Evolutionary conservation across 2,888 invertebrate genomes (phyloP).

Genomic region (Tenthredo mesomela): DNA sequence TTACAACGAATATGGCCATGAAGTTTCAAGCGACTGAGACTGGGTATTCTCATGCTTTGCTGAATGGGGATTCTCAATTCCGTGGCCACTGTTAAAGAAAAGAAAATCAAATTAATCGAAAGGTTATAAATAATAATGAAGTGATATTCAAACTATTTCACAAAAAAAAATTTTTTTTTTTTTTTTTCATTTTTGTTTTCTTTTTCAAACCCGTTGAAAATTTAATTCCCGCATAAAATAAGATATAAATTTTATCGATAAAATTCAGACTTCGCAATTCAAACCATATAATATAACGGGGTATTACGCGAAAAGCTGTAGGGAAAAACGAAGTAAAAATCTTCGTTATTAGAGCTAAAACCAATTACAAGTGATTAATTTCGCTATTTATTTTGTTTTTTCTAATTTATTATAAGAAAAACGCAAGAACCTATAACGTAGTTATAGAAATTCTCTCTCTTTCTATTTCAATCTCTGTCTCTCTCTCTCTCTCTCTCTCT

Average conservation of each 20-base stretch:
- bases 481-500: not conserved
- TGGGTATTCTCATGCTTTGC: slow-evolving; percentile 76
- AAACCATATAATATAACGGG: not conserved
- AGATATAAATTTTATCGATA: not conserved
- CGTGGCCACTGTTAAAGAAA: slow-evolving; percentile 72
- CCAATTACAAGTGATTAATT: not conserved
- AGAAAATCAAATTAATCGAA: slow-evolving; percentile 26
- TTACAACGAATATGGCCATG: slow-evolving; percentile 77
- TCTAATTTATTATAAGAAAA: not conserved
- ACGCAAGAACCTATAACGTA: not conserved
- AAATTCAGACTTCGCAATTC: not conserved
- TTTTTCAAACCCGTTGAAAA: not conserved
- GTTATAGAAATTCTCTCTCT: not conserved
- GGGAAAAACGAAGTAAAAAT: not conserved
- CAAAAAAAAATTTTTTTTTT: not conserved
- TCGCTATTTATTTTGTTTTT: not conserved
- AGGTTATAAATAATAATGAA: not conserved
- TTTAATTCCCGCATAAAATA: not conserved
- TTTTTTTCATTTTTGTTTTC: not conserved
- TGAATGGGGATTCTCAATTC: slow-evolving; percentile 75
- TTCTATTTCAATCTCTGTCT: not conserved
- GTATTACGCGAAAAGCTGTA: not conserved
- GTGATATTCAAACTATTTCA: not conserved
- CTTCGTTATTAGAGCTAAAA: not conserved
- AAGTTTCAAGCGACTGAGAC: slow-evolving; percentile 76